These are phyloP conservation scores for Proteles cristata DNA, from an alignment of 2,113 vertebrate species.

Conservation along the genomic window DNA sequence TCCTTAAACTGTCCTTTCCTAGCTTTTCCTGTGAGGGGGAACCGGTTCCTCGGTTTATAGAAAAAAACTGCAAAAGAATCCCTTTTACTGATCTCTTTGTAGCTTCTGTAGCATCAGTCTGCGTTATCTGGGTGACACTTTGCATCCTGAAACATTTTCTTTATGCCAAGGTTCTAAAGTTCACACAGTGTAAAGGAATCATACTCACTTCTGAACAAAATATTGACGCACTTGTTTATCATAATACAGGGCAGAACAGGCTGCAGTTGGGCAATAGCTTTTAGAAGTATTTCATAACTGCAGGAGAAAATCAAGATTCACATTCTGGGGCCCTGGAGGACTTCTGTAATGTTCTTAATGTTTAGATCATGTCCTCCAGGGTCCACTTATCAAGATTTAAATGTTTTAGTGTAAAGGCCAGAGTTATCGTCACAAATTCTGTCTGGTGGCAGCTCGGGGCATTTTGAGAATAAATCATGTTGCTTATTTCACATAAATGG, in stretches of 20 bases:
- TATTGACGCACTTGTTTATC: conserved; percentile 62
- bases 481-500: conserved; percentile 44
- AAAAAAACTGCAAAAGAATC: background rate
- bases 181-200: conserved; percentile 48
- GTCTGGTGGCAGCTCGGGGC: background rate
- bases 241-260: conserved; percentile 53
- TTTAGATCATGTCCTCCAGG: background rate
- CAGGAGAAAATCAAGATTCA: conserved; percentile 55
- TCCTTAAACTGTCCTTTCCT: background rate
- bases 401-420: background rate
- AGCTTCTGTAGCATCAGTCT: background rate
- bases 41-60: background rate
- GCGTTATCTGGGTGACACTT: background rate
- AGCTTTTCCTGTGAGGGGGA: background rate
- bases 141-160: background rate
- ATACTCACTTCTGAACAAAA: conserved; percentile 54
- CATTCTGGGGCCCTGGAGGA: conserved; percentile 25
- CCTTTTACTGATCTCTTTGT: background rate
- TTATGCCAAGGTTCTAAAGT: conserved; percentile 67
- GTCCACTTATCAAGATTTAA: background rate
- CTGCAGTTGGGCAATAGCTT: conserved; percentile 61
- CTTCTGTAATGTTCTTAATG: conserved; percentile 12
- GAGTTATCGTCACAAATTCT: background rate
- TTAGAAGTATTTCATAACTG: conserved; percentile 72
- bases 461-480: background rate